phyloP scores from a whole-genome alignment of 1,140 invertebrate species.

The Drosophila novamexicana region DNA sequence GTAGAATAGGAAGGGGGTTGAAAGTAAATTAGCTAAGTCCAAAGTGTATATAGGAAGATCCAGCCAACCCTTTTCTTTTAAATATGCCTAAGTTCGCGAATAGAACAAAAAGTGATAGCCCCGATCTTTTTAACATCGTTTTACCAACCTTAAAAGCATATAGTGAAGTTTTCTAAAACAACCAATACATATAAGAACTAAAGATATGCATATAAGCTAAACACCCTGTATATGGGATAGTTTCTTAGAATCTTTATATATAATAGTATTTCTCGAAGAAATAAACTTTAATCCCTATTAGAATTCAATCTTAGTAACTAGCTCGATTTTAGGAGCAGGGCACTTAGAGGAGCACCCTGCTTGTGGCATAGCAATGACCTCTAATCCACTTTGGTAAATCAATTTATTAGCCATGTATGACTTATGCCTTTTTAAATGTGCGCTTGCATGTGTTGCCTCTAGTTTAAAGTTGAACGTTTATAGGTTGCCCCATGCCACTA shows the following conservation, averaged over 20 bases:
- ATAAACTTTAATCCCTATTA: neutral
- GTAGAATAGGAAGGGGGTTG: neutral
- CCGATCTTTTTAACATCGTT: too few relatives aligned
- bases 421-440: slow-evolving; percentile 84
- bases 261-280: too few relatives aligned
- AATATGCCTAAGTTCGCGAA: too few relatives aligned
- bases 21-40: too few relatives aligned
- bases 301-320: neutral
- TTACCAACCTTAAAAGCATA: too few relatives aligned
- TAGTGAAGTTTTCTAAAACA: neutral
- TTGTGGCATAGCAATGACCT: slow-evolving; percentile 60
- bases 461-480: slow-evolving; percentile 62
- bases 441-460: slow-evolving; percentile 79
- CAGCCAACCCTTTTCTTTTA: too few relatives aligned
- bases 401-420: slow-evolving; percentile 84
- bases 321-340: too few relatives aligned
- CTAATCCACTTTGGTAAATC: slow-evolving; percentile 82
- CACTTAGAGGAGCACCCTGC: slow-evolving; percentile 41
- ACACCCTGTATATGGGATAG: slow-evolving; percentile 47
- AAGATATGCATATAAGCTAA: too few relatives aligned
- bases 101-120: too few relatives aligned
- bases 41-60: too few relatives aligned
- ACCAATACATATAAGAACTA: too few relatives aligned
- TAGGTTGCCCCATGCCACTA: slow-evolving; percentile 9
- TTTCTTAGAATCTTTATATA: too few relatives aligned